These are phyloP conservation scores for Chaetorhynchus papuensis DNA, from an alignment of 2,113 vertebrate genomes.

Conservation along the genomic window DNA sequence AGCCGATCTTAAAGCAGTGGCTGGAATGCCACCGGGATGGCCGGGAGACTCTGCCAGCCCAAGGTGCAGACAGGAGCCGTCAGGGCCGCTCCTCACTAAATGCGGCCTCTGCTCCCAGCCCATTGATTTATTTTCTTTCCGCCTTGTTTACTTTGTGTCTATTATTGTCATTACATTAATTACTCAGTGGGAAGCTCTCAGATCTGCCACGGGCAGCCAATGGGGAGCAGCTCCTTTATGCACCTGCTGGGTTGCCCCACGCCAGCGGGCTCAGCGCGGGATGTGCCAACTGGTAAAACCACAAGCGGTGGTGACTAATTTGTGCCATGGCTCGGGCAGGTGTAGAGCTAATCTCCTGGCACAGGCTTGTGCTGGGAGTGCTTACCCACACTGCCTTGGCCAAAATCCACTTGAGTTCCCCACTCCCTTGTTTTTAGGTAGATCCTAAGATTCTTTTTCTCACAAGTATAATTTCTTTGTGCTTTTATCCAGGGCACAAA, in stretches of 20 bases:
- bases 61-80: background rate
- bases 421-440: background rate
- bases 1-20: rapidly evolving
- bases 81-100: background rate
- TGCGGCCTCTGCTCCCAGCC: conserved; percentile 4
- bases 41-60: rapidly evolving
- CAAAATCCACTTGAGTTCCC: background rate
- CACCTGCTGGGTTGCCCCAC: conserved; percentile 21
- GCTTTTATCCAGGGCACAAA: background rate
- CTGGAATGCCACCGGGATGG: background rate
- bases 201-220: conserved; percentile 45
- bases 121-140: conserved; percentile 58
- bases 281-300: conserved; percentile 51
- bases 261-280: background rate
- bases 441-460: background rate
- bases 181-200: conserved; percentile 44
- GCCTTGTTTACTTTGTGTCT: conserved; percentile 65
- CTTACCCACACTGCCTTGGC: background rate
- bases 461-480: background rate
- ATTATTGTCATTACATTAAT: conserved; percentile 69
- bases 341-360: conserved; percentile 1
- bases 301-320: conserved; percentile 47
- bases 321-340: background rate
- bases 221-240: conserved; percentile 28
- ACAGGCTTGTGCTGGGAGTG: background rate